Evolutionary conservation across 1,140 invertebrate genomes (phyloP), one percentile per base, ranked within the genome.

Genomic region (Lepidurus couesii): DNA sequence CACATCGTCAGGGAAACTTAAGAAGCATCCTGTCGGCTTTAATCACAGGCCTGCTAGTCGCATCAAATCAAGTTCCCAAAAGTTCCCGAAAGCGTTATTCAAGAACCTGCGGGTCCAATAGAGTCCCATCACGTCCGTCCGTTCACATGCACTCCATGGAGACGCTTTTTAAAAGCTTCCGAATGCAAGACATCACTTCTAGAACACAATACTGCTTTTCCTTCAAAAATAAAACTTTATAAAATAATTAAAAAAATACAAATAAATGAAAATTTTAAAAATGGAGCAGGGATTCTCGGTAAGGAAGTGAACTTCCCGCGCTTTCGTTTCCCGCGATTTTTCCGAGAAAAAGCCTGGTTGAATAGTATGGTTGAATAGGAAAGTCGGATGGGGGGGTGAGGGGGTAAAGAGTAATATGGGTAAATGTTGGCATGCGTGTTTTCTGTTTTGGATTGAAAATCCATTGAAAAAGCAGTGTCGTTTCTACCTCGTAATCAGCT

Each of bases 1-100:
- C 53, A 13, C 21, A 13, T 65, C 3, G 9, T 65, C 13, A 13
- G 53, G 34, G 34, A n/a, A 65, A 65, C 21, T 65, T 16, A 65
- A 65, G 53, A 65, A 65, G 53, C 53, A 65, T 65, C 53, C 53
- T 65, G 53, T 65, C 53, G 53, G 53, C 53, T 65, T 65, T 65
- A 65, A 65, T 65, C 21, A 65, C 16, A 65, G 53, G 53, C 53
- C n/a, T 7, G 53, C 6, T 16, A 65, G 53, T 65, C 10, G 53
- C 53, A 65, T 65, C 53, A 13, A 65, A 65, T 7, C 16, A 21
- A 1, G 10, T 21, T 65, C 16, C 53, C 53, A 3, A 9, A 65
- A 34, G 34, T 34, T 34, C 34, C 34, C 53, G n/a, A 65, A 65
- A 65, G 21, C 16, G 53, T 9, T n/a, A n/a, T 65, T 21, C 16